phyloP scores from a whole-genome alignment of 1,140 invertebrate genomes.

The Tyrophagus putrescentiae region DNA sequence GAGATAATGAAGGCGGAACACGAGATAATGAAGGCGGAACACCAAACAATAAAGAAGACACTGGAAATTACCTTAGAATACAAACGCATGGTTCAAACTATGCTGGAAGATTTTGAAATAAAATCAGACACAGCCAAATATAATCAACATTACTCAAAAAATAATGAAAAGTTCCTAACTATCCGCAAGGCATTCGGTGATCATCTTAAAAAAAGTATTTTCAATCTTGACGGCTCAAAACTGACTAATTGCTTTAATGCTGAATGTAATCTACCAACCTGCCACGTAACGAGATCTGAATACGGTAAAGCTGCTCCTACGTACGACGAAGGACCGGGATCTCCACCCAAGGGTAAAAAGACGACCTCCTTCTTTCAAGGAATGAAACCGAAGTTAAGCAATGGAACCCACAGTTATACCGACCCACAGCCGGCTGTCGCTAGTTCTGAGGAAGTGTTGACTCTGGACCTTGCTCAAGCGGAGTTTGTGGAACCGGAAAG shows the following conservation, averaged over 20 bases:
- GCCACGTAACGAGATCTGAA: constrained; percentile 3
- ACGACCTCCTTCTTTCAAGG: background rate
- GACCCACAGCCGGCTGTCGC: background rate
- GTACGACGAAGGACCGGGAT: background rate
- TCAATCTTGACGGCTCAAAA: background rate
- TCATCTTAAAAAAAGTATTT: background rate
- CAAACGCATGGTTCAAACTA: background rate
- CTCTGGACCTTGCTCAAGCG: too few relatives aligned
- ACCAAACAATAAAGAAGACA: background rate
- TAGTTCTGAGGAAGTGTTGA: too few relatives aligned
- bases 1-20: background rate
- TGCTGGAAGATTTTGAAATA: background rate
- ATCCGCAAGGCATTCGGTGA: background rate
- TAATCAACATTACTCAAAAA: background rate
- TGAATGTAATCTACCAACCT: background rate
- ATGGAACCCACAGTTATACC: background rate
- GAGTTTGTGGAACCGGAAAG: too few relatives aligned
- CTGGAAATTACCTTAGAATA: background rate
- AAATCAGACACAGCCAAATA: background rate
- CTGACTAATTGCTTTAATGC: background rate
- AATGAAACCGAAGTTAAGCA: background rate
- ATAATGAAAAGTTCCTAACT: background rate
- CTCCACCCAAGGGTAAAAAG: background rate
- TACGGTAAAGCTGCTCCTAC: background rate
- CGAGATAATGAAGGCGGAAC: background rate